Base-by-base conservation (phyloP, 2,888 invertebrate species). In the Hedya salicella region DNA sequence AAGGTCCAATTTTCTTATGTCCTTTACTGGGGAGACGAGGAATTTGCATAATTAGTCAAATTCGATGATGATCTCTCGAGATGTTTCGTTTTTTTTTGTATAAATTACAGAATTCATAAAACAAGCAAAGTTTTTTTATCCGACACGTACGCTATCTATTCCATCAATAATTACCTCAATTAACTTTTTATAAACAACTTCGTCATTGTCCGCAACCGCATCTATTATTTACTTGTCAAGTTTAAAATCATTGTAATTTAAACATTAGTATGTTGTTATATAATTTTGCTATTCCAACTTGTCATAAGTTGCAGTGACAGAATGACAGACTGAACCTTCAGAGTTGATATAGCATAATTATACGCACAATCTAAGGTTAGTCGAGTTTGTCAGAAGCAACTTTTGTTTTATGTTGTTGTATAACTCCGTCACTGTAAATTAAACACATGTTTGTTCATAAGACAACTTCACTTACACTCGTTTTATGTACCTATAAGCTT, bases 111-210 rank as follows among this genome's bases (percentile, higher is more conserved):
- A 6, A 49, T 21, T 2, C 0, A 14, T 4, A 16, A 36, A 36
- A 9, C 9, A 36, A 9, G 19, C 2, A 9, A 3, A 16, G 4
- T 9, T 11, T 48, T 6, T 14, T 8, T 17, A 13, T 25, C 25
- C n/a, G n/a, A n/a, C 13, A 48, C 25, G 8, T 50, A 13, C 16
- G 68, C 68, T 67, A 73, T 71, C 67, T 57, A 68, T 71, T 69
- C 64, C 69, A 70, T 68, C 46, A 40, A 52, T 67, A 70, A 74
- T 71, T 70, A 62, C 56, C 42, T 39, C 68, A 69, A 71, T 72
- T 71, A 68, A 42, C 39, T 39, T 52, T 49, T 65, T 65, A 46
- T 30, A 5, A 32, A 44, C 46, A 39, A 25, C n/a, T 17, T 9
- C 46, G 46, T 52, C 65, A 59, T 32, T 30, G 40, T 30, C 40